Conservation (phyloP, 2,888 invertebrate species). For the Scaptomyza flava region DNA sequence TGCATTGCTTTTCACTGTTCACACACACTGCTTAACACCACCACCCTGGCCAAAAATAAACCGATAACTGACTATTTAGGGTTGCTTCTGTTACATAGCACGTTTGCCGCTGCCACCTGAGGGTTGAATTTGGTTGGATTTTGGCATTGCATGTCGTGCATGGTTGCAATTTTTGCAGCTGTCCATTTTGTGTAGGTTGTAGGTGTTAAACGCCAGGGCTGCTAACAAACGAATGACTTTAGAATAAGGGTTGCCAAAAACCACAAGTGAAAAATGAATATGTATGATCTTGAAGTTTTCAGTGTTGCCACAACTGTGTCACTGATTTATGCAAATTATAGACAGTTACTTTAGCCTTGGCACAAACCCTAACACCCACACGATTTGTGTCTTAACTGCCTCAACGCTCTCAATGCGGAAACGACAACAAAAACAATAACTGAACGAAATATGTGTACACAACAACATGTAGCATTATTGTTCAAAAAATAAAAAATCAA, state of each 20-base stretch:
- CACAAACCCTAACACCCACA: conserved; percentile 32
- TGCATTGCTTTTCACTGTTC: conserved; percentile 8
- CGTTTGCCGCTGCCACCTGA: conserved; percentile 19
- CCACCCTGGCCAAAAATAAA: conserved; percentile 37
- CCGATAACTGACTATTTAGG: conserved; percentile 33
- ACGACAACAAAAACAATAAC: conserved; percentile 6
- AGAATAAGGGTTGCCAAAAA: conserved; percentile 19
- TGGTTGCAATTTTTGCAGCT: conserved; percentile 64
- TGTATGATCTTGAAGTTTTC: conserved; percentile 3
- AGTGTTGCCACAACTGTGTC: conserved; percentile 29
- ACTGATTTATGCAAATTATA: conserved; percentile 15
- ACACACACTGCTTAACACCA: conserved; percentile 13
- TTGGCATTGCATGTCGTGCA: conserved; percentile 34
- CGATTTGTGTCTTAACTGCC: conserved; percentile 12
- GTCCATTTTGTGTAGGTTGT: conserved; percentile 26
- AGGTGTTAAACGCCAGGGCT: conserved; percentile 45
- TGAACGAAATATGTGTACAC: not conserved
- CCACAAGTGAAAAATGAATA: not conserved
- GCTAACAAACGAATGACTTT: conserved; percentile 11
- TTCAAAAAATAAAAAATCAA: not conserved
- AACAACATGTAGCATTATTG: too few relatives aligned
- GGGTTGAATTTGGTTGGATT: conserved; percentile 27
- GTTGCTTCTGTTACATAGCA: conserved; percentile 22
- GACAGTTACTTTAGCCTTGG: conserved; percentile 34
- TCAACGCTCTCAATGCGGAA: conserved; percentile 39